These are phyloP conservation scores for Trichoplax adhaerens DNA, from an alignment of 37 sponge, comb jelly and placozoan species.

Conservation along the genomic window DNA sequence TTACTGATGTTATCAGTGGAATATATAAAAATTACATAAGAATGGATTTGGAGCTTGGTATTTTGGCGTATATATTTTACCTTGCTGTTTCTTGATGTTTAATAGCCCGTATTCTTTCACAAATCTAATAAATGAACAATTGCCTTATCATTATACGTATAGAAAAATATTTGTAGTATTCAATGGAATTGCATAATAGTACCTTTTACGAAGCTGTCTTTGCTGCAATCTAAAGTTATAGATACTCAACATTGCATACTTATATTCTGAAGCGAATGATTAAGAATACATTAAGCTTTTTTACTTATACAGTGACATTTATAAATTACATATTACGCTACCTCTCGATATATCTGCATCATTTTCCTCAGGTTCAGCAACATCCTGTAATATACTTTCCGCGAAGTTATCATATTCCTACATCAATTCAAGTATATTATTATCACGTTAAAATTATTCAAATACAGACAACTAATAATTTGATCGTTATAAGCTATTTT, in stretches of 20 bases:
- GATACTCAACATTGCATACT: slow-evolving; percentile 31
- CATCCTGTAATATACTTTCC: slow-evolving; percentile 10
- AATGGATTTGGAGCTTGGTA: neutral
- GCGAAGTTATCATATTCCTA: slow-evolving; percentile 41
- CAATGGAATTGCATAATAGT: too few relatives aligned
- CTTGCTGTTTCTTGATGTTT: slow-evolving; percentile 2
- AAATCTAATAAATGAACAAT: slow-evolving; percentile 18
- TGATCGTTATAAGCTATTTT: too few relatives aligned
- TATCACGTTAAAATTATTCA: too few relatives aligned
- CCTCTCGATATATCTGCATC: slow-evolving; percentile 23
- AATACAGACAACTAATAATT: too few relatives aligned
- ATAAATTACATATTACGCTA: slow-evolving; percentile 1
- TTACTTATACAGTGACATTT: neutral
- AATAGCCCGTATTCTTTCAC: slow-evolving; percentile 52
- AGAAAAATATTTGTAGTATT: too few relatives aligned
- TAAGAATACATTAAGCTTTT: neutral
- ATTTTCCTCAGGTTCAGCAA: slow-evolving; percentile 6
- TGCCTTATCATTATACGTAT: neutral
- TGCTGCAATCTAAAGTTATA: slow-evolving; percentile 24
- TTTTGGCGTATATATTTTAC: neutral
- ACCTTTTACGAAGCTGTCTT: slow-evolving; percentile 42
- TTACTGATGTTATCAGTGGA: too few relatives aligned
- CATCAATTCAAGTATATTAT: too few relatives aligned
- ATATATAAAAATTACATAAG: too few relatives aligned
- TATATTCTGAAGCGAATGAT: slow-evolving; percentile 16